Conservation (phyloP, 2,797 vertebrate species). For the Ctenosaura bakeri region DNA sequence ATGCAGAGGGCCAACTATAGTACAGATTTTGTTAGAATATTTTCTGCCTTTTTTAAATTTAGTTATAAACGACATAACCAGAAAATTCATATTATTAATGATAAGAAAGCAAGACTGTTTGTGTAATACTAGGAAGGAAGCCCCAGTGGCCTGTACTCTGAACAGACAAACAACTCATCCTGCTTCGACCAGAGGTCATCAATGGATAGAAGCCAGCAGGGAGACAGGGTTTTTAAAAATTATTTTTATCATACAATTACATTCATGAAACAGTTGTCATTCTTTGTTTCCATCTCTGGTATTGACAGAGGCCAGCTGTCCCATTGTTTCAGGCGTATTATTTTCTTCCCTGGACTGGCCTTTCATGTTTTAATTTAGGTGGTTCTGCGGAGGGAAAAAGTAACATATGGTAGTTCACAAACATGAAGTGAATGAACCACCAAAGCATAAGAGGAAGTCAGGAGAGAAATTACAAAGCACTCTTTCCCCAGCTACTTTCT, state of each 20-base stretch:
- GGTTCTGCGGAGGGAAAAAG: background rate
- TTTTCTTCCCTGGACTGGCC: background rate
- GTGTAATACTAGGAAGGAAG: background rate
- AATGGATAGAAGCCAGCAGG: background rate
- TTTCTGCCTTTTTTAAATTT: too few species aligned
- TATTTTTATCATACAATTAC: background rate
- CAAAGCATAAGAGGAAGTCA: constrained; percentile 9
- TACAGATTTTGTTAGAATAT: background rate
- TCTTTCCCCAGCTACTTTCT: background rate
- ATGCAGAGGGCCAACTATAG: background rate
- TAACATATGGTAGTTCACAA: background rate
- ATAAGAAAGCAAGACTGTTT: background rate
- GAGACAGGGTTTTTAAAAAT: background rate
- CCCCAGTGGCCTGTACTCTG: too few species aligned
- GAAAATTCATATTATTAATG: background rate
- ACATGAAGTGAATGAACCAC: background rate
- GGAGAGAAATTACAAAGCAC: background rate
- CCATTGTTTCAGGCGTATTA: background rate
- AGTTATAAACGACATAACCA: background rate
- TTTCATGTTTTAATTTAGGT: background rate
- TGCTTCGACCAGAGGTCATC: too few species aligned
- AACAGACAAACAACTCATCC: too few species aligned
- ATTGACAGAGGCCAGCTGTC: background rate
- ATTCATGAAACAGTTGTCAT: background rate
- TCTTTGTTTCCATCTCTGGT: background rate